phyloP scores from a whole-genome alignment of 2,797 vertebrate genomes.

The Neopelma chrysocephalum region DNA sequence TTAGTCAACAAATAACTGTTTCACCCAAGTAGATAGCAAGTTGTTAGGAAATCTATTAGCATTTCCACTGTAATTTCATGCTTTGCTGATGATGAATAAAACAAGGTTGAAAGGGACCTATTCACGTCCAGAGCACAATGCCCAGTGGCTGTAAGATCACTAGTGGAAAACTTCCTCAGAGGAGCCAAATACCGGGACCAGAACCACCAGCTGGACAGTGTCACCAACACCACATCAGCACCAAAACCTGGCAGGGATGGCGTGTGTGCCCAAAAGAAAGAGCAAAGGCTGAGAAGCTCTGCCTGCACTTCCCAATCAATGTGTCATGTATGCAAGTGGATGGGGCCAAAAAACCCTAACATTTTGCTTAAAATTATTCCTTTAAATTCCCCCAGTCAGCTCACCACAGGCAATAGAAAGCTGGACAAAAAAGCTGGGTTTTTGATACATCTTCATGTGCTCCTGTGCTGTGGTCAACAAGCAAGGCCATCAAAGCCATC shows the following conservation, averaged over 20 bases:
- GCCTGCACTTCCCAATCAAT: not conserved
- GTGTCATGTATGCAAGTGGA: accelerated
- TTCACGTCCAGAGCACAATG: not conserved
- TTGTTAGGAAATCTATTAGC: conserved; percentile 69
- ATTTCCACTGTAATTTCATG: conserved; percentile 71
- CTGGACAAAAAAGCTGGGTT: accelerated
- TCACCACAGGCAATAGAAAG: not conserved
- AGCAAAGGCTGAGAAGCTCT: not conserved
- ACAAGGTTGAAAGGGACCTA: conserved; percentile 62
- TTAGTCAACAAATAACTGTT: conserved; percentile 69
- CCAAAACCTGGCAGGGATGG: not conserved
- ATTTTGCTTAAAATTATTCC: not conserved
- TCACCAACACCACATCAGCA: not conserved
- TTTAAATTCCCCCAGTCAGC: not conserved
- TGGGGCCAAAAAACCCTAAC: accelerated
- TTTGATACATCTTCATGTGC: not conserved
- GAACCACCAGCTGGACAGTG: not conserved
- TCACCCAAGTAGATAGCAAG: conserved; percentile 57
- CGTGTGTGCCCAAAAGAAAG: not conserved
- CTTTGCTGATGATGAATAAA: conserved; percentile 74
- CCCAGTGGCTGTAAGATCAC: not conserved
- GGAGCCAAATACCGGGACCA: not conserved
- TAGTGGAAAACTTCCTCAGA: not conserved
- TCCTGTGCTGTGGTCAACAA: not conserved
- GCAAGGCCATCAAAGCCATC: not conserved